These are phyloP conservation scores for Anisognathus igniventris DNA, from an alignment of 2,797 vertebrate genomes.

Conservation along the genomic window DNA sequence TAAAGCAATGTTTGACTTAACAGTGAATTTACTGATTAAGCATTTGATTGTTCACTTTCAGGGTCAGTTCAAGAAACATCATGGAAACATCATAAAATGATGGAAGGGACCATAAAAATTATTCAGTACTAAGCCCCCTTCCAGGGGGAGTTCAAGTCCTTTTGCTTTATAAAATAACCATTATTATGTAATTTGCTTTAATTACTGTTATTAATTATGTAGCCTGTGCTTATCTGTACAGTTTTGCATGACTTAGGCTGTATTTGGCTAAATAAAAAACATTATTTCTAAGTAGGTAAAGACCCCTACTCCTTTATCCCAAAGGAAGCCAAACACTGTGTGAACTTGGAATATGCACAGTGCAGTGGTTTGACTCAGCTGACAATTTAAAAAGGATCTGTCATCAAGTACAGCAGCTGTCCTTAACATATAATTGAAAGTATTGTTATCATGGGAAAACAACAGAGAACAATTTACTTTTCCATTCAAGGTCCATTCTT, in stretches of 20 bases:
- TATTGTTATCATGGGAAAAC: background rate
- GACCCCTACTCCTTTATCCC: background rate
- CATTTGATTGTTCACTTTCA: slow-evolving; percentile 25
- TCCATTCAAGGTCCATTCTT: background rate
- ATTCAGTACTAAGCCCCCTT: background rate
- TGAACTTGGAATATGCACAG: background rate
- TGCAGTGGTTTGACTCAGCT: background rate
- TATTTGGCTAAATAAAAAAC: background rate
- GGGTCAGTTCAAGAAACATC: background rate
- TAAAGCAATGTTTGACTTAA: slow-evolving; percentile 17
- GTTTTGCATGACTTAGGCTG: background rate
- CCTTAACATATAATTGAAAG: background rate
- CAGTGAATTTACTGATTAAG: slow-evolving; percentile 29
- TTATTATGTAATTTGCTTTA: background rate
- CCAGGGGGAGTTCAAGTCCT: background rate
- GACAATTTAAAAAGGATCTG: background rate
- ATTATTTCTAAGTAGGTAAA: background rate
- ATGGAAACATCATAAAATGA: background rate
- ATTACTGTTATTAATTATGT: background rate
- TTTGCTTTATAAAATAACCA: background rate
- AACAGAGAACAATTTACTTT: background rate
- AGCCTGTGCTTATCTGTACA: background rate
- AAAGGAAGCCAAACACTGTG: background rate
- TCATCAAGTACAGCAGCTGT: background rate
- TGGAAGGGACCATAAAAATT: background rate